Evolutionary conservation across 2,797 vertebrate genomes (phyloP).

Genomic region (Miichthys miiuy): DNA sequence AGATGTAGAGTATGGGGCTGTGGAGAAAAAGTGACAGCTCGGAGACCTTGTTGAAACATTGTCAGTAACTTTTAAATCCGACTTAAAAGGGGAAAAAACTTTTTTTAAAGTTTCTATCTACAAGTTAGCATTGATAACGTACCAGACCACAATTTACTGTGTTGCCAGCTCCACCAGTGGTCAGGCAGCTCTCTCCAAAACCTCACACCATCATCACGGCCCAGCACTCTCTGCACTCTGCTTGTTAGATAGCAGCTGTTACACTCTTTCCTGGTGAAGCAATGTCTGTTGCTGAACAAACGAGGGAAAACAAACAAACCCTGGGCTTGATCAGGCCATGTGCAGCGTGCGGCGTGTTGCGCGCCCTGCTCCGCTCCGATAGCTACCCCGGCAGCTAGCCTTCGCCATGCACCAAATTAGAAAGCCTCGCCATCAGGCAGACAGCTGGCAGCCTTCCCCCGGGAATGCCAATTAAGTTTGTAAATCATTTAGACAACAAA

Average conservation of each 20-base stretch:
- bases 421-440: constrained; percentile 86
- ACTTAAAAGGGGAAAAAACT: constrained; percentile 10
- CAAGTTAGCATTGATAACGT: constrained; percentile 37
- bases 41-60: constrained; percentile 32
- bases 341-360: constrained; percentile 64
- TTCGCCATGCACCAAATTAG: constrained; percentile 85
- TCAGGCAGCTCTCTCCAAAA: constrained; percentile 53
- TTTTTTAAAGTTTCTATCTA: constrained; percentile 6
- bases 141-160: constrained; percentile 13
- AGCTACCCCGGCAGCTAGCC: constrained; percentile 80
- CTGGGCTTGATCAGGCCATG: constrained; percentile 68
- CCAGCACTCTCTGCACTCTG: constrained; percentile 61
- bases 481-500: constrained; percentile 92
- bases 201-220: constrained; percentile 44
- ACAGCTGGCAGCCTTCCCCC: constrained; percentile 87
- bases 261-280: constrained; percentile 64
- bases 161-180: constrained; percentile 47
- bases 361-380: constrained; percentile 77
- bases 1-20: not conserved
- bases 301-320: constrained; percentile 81
- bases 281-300: constrained; percentile 77
- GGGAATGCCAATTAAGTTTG: constrained; percentile 91
- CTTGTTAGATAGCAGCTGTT: constrained; percentile 80
- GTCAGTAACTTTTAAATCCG: constrained; percentile 58
- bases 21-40: constrained; percentile 21